Evolutionary conservation across 2,113 vertebrate species (phyloP).

Genomic region (Glareola pratincola): DNA sequence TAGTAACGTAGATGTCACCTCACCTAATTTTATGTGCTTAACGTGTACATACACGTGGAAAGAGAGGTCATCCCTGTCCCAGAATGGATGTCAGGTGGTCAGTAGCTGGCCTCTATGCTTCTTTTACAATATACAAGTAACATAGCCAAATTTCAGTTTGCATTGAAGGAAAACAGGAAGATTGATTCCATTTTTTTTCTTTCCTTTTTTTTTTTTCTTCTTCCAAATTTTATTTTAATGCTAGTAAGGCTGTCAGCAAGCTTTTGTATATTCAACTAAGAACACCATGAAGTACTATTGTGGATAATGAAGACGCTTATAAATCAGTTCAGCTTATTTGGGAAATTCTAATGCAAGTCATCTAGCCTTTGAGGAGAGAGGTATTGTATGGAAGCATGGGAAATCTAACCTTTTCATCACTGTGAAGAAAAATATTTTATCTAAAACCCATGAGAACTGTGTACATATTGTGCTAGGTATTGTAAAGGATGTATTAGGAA

Average conservation of each 20-base stretch:
- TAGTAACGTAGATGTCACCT: neutral
- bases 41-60: neutral
- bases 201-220: neutral
- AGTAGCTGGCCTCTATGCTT: neutral
- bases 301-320: neutral
- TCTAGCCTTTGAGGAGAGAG: neutral
- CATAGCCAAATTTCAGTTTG: neutral
- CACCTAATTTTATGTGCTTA: neutral
- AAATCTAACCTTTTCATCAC: neutral
- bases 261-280: neutral
- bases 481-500: neutral
- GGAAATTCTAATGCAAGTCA: neutral
- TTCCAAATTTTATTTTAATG: neutral
- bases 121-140: neutral
- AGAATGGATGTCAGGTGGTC: neutral
- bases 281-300: accelerated
- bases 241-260: neutral
- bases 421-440: neutral
- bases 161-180: neutral
- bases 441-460: neutral
- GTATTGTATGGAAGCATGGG: neutral
- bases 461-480: neutral
- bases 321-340: neutral
- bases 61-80: neutral
- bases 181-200: accelerated